These are phyloP conservation scores for Galago senegalensis DNA, from an alignment of 2,797 vertebrate species.

Conservation along the genomic window DNA sequence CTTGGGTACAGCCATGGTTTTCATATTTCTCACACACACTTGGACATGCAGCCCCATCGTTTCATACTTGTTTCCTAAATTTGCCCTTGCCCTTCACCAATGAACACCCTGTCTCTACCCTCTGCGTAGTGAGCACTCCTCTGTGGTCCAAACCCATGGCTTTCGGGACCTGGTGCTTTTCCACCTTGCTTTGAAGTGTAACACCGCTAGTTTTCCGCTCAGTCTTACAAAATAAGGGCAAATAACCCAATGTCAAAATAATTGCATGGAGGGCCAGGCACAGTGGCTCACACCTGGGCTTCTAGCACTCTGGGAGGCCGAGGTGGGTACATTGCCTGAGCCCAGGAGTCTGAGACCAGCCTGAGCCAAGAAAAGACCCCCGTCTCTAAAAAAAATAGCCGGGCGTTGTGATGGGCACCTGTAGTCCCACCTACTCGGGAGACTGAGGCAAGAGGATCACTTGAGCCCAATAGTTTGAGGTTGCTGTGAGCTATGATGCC, in stretches of 20 bases:
- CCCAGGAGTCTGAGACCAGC: too few species aligned
- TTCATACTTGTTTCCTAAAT: neutral
- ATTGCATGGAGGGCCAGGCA: neutral
- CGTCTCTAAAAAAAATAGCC: too few species aligned
- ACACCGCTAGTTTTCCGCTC: neutral
- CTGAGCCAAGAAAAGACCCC: too few species aligned
- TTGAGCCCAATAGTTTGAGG: too few species aligned
- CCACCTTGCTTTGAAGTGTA: neutral
- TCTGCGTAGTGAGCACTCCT: neutral
- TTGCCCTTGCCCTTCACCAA: neutral
- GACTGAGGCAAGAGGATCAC: too few species aligned
- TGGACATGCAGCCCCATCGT: neutral
- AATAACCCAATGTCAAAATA: neutral
- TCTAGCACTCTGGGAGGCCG: too few species aligned
- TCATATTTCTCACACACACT: neutral
- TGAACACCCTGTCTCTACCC: neutral
- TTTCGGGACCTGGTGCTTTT: neutral
- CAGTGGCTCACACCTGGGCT: neutral
- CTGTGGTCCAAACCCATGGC: neutral
- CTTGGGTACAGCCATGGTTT: neutral
- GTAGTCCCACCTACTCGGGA: too few species aligned
- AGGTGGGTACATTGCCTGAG: too few species aligned
- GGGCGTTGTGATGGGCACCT: too few species aligned
- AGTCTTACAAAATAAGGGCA: neutral
- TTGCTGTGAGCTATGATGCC: too few species aligned